Conservation (phyloP, 1,140 invertebrate genomes). For the Drosophila melanogaster region Release_6_plus_ISO1_MT NC_004354.4:9297501-9298000, state of each 20-base stretch:
- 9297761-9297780: slow-evolving; percentile 23
- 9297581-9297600: slow-evolving; percentile 4
- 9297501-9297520: background rate
- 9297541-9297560: slow-evolving; percentile 43
- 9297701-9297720: slow-evolving; percentile 3
- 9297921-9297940: slow-evolving; percentile 16
- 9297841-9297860: background rate
- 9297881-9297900: too few species aligned
- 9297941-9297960: slow-evolving; percentile 29
- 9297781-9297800: slow-evolving; percentile 19
- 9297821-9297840: background rate
- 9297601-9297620: background rate
- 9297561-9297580: slow-evolving; percentile 35
- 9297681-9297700: slow-evolving; percentile 43
- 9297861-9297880: slow-evolving; percentile 33
- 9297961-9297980: slow-evolving; percentile 1
- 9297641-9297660: slow-evolving; percentile 39
- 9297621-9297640: slow-evolving; percentile 40
- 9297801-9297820: slow-evolving; percentile 31
- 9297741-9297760: slow-evolving; percentile 35
- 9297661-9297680: slow-evolving; percentile 31
- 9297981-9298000: slow-evolving; percentile 57
- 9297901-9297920: background rate
- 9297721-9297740: background rate
- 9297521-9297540: slow-evolving; percentile 1